phyloP scores from a whole-genome alignment of 2,113 vertebrate genomes.

The Lonchura striata region DNA sequence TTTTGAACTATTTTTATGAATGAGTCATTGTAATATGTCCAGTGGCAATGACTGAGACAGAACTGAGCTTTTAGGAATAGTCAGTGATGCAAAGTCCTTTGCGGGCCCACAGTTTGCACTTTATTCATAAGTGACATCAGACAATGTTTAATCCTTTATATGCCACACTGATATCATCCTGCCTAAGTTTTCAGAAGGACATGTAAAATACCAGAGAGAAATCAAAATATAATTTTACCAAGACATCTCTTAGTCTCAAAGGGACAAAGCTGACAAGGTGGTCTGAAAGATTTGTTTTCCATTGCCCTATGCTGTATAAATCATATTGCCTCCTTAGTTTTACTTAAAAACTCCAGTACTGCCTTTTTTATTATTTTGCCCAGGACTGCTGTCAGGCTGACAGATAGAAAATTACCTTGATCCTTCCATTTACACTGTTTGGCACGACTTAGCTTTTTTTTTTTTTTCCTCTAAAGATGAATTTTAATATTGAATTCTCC shows the following conservation, averaged over 20 bases:
- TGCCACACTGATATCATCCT: not conserved
- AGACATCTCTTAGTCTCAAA: not conserved
- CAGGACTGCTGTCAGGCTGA: not conserved
- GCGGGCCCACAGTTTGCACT: not conserved
- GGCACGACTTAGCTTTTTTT: not conserved
- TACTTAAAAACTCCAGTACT: conserved; percentile 2
- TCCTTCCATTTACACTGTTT: conserved; percentile 7
- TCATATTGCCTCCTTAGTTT: not conserved
- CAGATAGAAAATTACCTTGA: conserved; percentile 22
- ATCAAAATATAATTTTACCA: not conserved
- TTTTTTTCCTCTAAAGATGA: not conserved
- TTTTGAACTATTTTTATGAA: not conserved
- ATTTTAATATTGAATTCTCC: conserved; percentile 27
- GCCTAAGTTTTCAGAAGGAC: not conserved
- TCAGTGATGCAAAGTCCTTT: not conserved
- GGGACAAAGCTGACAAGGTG: not conserved
- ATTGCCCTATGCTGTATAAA: not conserved
- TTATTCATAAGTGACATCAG: not conserved
- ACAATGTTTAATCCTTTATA: not conserved
- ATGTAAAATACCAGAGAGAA: not conserved
- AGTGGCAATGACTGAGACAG: not conserved
- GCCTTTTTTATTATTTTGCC: conserved; percentile 18
- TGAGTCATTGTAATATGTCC: not conserved
- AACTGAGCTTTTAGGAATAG: not conserved
- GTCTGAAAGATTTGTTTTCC: conserved; percentile 13